Evolutionary conservation across 2,888 invertebrate species (phyloP), one percentile per base, ranked within the genome.

Genomic region (Phalangium opilio): DNA sequence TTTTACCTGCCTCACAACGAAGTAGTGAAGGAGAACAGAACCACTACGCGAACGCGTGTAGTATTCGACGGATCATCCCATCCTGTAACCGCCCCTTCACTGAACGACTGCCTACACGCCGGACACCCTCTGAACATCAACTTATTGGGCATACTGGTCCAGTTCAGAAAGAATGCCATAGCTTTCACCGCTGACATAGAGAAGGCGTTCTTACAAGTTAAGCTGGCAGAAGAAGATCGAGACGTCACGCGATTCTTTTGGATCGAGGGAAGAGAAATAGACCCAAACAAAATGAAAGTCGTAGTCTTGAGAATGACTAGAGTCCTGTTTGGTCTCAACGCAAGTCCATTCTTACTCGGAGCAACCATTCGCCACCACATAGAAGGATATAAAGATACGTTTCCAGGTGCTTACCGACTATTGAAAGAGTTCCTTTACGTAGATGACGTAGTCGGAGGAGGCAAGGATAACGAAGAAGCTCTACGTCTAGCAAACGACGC

Each of bases 1-100:
- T 49, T 36, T 35, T 49, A 49, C 39, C n/a, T 49, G 36, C 36
- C 42, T 2, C 49, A 49, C 20, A 18, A 35, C n/a, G 41, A 41
- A 14, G 46, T 49, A 18, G 32, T 47, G n/a, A 15, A 18, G 11
- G 43, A 48, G 14, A 43, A 34, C 15, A 32, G 32, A 17, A 21
- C 15, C 10, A 47, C 45, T 2, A 49, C 27, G 41, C 11, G 43
- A 42, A 36, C 21, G 10, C 2, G 46, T 8, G 34, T 49, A 12
- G 49, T 49, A 12, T 49, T 47, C 15, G 49, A 49, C 43, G 49
- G 42, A 1, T 49, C 47, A 5, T 42, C 46, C 2, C 47, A 49
- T 3, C 14, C 27, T 4, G 12, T 12, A n/a, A 21, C 17, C 4
- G 15, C 12, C n/a, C 21, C 38, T 7, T 49, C 49, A 1, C 32